Evolutionary conservation across 1,140 invertebrate genomes (phyloP).

Genomic region (Nautilus pompilius): DNA sequence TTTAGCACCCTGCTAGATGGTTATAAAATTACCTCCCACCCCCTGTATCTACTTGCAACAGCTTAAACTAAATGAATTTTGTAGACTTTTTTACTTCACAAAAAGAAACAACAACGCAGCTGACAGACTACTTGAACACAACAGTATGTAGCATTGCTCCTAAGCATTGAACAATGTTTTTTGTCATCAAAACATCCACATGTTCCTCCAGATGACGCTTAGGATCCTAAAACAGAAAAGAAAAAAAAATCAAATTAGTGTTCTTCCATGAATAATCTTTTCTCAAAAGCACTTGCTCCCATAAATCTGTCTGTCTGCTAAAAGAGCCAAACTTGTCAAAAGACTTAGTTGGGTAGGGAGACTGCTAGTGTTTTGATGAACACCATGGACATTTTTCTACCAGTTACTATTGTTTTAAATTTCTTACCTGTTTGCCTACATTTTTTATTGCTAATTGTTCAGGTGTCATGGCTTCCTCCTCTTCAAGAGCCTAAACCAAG

Average conservation of each 20-base stretch:
- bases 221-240: conserved; percentile 68
- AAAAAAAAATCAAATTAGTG: no score
- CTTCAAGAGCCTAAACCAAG: conserved; percentile 78
- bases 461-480: conserved; percentile 99
- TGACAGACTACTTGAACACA: conserved; percentile 77
- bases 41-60: no score
- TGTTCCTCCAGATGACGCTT: conserved; percentile 99
- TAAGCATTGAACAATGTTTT: conserved; percentile 97
- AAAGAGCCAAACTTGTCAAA: no score
- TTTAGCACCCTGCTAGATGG: no score
- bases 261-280: no score
- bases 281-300: no score
- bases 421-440: conserved; percentile 86
- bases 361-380: no score
- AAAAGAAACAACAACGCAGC: not conserved
- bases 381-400: not conserved
- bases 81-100: no score
- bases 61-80: no score
- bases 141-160: conserved; percentile 98
- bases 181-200: conserved; percentile 94
- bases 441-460: conserved; percentile 99
- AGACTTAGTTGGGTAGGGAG: no score
- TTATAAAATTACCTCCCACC: no score
- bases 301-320: no score
- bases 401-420: not conserved